Percentiles rank a stretch among this genome's conserved stretches.
These are phyloP conservation scores for Drosophila chauvacae DNA, from an alignment of 1,140 invertebrate genomes.

Conservation along the genomic window DNA sequence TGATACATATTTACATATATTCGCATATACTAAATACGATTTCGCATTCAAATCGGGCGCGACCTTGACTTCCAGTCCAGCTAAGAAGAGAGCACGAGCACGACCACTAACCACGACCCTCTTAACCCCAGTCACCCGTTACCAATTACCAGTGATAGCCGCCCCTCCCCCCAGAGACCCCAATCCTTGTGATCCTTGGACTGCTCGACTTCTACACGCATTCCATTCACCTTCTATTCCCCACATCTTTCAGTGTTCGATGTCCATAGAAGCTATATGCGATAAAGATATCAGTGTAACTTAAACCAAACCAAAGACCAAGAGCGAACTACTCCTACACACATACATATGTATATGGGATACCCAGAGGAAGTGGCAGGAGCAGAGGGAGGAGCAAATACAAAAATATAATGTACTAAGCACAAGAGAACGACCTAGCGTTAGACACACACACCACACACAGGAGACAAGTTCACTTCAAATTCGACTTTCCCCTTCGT, in stretches of 20 bases:
- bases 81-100: constrained; percentile 13
- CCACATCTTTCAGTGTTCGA: constrained; percentile 40
- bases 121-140: not conserved
- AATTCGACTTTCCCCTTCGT: constrained; percentile 21
- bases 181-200: constrained; percentile 9
- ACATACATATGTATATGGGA: constrained; percentile 44
- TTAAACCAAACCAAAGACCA: constrained; percentile 55
- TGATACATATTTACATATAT: constrained; percentile 69
- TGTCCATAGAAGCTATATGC: constrained; percentile 50
- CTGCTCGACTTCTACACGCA: constrained; percentile 17
- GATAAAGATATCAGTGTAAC: constrained; percentile 54
- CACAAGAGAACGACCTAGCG: constrained; percentile 32
- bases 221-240: constrained; percentile 22
- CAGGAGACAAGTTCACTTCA: constrained; percentile 42
- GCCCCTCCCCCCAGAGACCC: constrained; percentile 1
- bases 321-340: constrained; percentile 51
- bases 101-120: too few species aligned
- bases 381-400: constrained; percentile 7
- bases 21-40: constrained; percentile 47
- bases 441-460: constrained; percentile 18
- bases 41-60: constrained; percentile 49
- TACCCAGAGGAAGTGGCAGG: constrained; percentile 5
- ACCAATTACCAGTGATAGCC: constrained; percentile 17
- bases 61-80: constrained; percentile 51
- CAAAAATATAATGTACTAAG: constrained; percentile 33